These are phyloP conservation scores for Nyctibius bracteatus DNA, from an alignment of 2,113 vertebrate genomes.

Conservation along the genomic window DNA sequence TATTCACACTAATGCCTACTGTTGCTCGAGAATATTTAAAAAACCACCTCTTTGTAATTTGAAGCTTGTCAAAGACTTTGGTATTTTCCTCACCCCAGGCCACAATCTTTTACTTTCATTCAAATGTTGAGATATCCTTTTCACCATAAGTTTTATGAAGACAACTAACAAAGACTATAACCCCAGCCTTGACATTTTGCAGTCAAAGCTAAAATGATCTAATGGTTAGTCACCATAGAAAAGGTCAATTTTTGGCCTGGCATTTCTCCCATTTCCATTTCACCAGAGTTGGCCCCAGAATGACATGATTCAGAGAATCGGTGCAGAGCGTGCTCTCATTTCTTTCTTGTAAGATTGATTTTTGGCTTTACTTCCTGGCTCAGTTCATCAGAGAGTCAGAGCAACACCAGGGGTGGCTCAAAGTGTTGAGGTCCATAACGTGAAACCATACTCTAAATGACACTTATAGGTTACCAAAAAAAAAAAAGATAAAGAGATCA, in stretches of 20 bases:
- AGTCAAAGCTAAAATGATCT: neutral
- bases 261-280: neutral
- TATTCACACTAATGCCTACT: neutral
- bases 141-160: neutral
- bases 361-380: neutral
- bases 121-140: neutral
- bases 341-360: neutral
- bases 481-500: neutral
- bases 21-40: neutral
- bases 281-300: neutral
- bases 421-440: neutral
- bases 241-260: neutral
- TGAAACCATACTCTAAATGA: neutral
- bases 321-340: neutral
- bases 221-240: neutral
- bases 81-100: neutral
- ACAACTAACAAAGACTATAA: neutral
- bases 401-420: neutral
- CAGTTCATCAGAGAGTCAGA: neutral
- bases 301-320: rapidly evolving
- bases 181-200: neutral
- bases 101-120: neutral
- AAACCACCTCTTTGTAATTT: neutral
- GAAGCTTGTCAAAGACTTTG: neutral
- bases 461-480: neutral